These are phyloP conservation scores for Thecophora atra DNA, from an alignment of 2,888 invertebrate species.

Conservation along the genomic window DNA sequence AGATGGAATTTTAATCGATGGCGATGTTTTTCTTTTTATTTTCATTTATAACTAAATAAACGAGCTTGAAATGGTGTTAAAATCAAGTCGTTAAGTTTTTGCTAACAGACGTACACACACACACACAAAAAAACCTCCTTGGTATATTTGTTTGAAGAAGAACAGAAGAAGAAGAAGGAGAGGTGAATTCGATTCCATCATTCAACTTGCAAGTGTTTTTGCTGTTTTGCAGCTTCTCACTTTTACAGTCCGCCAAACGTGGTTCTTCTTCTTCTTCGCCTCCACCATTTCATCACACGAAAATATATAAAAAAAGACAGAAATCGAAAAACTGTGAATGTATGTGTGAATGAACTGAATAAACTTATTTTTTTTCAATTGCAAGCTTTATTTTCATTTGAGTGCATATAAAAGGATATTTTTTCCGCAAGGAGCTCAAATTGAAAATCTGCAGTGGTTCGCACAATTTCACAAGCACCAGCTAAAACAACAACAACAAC, in stretches of 20 bases:
- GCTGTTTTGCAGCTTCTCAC: too few relatives aligned
- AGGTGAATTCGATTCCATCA: too few relatives aligned
- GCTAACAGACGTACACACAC: not conserved
- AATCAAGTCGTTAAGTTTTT: not conserved
- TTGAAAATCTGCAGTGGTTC: not conserved
- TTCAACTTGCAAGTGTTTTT: too few relatives aligned
- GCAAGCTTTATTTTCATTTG: not conserved
- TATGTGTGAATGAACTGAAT: not conserved
- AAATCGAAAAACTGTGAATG: not conserved
- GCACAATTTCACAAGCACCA: not conserved
- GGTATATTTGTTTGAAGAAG: too few relatives aligned
- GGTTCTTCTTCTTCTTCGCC: too few relatives aligned
- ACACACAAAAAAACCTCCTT: not conserved
- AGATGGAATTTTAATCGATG: not conserved
- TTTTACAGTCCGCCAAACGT: too few relatives aligned
- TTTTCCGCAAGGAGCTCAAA: not conserved
- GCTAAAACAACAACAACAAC: not conserved
- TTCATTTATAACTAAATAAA: not conserved
- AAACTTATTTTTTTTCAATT: not conserved
- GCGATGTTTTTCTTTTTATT: not conserved
- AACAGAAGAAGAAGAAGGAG: too few relatives aligned
- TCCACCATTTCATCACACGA: too few relatives aligned
- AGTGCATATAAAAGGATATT: not conserved
- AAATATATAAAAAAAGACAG: not conserved
- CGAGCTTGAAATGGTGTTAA: not conserved